Base-by-base conservation (phyloP, 2,888 invertebrate species). In the Malthinus flaveolus region DNA sequence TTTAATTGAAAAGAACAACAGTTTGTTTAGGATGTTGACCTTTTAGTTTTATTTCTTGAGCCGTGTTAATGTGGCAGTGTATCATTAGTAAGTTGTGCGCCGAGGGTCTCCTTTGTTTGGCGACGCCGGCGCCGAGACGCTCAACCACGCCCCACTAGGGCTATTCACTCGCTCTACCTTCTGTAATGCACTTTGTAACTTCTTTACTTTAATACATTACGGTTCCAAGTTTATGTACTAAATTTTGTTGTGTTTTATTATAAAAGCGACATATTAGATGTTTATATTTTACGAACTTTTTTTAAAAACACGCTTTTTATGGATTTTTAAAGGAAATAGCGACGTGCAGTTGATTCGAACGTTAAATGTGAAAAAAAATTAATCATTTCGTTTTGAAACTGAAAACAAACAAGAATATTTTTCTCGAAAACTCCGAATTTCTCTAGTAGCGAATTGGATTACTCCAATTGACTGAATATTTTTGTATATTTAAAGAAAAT, bases 91-190 rank as follows among this genome's bases (percentile, higher is more conserved):
- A 63, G 62, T 66, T 46, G 46, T 23, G 47, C 61, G 60, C 52
- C 53, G 45, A 56, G 63, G 51, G 56, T 56, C 35, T 62, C 62
- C 62, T 65, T 65, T 63, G 63, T 62, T 50, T 60, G 53, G 59
- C 53, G 67, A 64, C 65, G 67, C 65, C 67, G 67, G 64, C 67
- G 67, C 67, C 60, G 61, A 64, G 63, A 58, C 59, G 63, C 55
- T 42, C 45, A 33, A 59, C 66, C 66, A 65, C 66, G 61, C 66
- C 66, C 64, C 64, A 54, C 51, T 57, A 47, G 39, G 45, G 50
- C 54, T 50, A 59, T 50, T 59, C 50, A 50, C 45, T 59, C 49
- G 32, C 23, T 2, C n/a, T 15, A 33, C 44, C 48, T 46, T 13
- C 32, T 39, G 48, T 35, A 52, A 48, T 57, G 47, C 52, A 57